These are phyloP conservation scores for Umimayanthus kanabou DNA, from an alignment of 92 coral and sea anemone species.

Conservation along the genomic window DNA sequence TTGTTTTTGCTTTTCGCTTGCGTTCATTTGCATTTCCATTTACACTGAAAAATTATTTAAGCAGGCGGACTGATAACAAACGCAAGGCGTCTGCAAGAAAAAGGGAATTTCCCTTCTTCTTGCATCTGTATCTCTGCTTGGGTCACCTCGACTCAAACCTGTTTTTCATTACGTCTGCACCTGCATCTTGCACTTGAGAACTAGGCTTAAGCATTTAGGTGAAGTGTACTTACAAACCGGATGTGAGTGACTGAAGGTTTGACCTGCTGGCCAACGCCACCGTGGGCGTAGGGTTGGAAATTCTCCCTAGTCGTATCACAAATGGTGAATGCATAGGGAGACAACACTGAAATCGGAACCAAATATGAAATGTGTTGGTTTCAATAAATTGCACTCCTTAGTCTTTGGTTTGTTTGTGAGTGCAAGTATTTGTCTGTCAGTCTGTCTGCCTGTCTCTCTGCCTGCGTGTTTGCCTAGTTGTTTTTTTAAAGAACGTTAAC, in stretches of 20 bases:
- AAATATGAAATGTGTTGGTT: not conserved
- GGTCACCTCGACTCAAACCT: too few species aligned
- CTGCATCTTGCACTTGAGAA: not conserved
- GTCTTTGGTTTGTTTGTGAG: not conserved
- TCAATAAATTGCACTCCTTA: not conserved
- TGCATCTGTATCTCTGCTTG: too few species aligned
- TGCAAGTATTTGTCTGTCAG: too few species aligned
- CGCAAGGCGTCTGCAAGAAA: too few species aligned
- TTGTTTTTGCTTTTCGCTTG: too few species aligned
- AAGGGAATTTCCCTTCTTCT: too few species aligned
- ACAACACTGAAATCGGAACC: slow-evolving; percentile 61
- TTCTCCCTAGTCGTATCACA: slow-evolving; percentile 85
- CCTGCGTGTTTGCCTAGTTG: too few species aligned
- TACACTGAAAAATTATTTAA: too few species aligned
- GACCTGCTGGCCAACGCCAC: slow-evolving; percentile 85
- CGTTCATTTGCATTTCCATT: too few species aligned
- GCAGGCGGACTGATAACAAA: too few species aligned
- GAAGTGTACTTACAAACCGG: slow-evolving; percentile 71
- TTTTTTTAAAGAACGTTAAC: too few species aligned
- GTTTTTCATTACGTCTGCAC: not conserved
- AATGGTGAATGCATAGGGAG: slow-evolving; percentile 92
- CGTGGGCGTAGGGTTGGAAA: slow-evolving; percentile 68
- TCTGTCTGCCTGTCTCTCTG: too few species aligned
- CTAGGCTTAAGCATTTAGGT: not conserved
- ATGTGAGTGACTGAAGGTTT: slow-evolving; percentile 65